Conservation (phyloP, 2,797 vertebrate species). For the Podarcis siculus region DNA sequence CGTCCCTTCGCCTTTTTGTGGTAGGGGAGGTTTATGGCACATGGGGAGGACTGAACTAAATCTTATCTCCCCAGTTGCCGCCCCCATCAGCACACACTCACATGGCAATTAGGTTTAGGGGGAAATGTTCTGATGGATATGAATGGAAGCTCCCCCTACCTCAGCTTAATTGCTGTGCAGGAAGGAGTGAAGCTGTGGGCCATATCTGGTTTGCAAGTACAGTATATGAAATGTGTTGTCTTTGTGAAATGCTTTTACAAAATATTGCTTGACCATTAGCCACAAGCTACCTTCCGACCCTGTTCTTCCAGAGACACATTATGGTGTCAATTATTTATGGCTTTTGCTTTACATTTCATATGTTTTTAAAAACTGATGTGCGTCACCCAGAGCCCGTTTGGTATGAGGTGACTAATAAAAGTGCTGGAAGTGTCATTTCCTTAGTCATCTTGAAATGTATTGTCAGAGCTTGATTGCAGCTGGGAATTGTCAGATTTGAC, state of each 20-base stretch:
- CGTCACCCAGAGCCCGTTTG: too few relatives aligned
- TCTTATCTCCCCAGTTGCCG: neutral
- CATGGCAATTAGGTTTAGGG: neutral
- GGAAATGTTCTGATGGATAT: neutral
- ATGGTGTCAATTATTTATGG: neutral
- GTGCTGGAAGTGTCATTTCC: too few relatives aligned
- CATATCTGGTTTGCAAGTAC: too few relatives aligned
- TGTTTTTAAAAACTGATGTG: too few relatives aligned
- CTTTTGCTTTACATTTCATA: too few relatives aligned
- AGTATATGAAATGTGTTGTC: neutral
- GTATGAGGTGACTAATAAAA: too few relatives aligned
- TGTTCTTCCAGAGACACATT: rapidly evolving
- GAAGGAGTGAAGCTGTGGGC: neutral
- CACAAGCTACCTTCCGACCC: neutral
- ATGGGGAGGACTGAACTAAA: neutral
- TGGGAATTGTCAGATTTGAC: too few relatives aligned
- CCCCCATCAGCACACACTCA: neutral
- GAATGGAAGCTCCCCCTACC: neutral
- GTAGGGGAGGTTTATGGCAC: neutral
- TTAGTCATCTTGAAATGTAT: too few relatives aligned
- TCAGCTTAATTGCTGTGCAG: neutral
- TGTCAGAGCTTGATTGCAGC: too few relatives aligned
- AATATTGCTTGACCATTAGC: neutral
- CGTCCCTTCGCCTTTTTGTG: too few relatives aligned
- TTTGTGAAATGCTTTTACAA: neutral